Percentiles rank a stretch among this genome's conserved stretches.
Evolutionary conservation across 2,888 invertebrate species (phyloP).

Genomic region (Caenorhabditis sinica): DNA sequence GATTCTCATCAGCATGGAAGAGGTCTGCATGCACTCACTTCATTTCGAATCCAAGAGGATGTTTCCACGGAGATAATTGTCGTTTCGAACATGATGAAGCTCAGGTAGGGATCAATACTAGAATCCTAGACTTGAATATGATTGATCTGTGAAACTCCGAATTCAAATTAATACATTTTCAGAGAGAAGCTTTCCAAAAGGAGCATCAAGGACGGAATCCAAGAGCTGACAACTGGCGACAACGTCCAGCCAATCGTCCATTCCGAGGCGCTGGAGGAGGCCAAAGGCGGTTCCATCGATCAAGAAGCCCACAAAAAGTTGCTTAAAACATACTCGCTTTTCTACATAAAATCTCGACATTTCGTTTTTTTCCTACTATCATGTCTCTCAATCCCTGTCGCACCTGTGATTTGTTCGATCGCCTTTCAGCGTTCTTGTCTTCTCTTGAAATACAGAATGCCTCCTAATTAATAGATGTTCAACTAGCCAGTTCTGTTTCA

Average conservation of each 20-base stretch:
- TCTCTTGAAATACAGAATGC: background rate
- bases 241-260: background rate
- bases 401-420: background rate
- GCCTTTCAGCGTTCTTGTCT: background rate
- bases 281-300: constrained; percentile 7
- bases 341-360: background rate
- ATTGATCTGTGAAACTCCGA: too few species aligned
- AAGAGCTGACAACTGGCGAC: constrained; percentile 14
- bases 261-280: background rate
- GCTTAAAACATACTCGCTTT: background rate
- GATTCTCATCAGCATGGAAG: background rate
- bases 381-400: constrained; percentile 2
- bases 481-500: constrained; percentile 5
- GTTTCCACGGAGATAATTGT: constrained; percentile 39
- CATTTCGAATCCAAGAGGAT: constrained; percentile 28
- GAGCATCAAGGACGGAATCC: background rate
- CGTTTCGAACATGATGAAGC: constrained; percentile 41
- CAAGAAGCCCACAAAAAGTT: constrained; percentile 21
- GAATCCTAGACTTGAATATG: too few species aligned
- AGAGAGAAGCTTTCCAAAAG: constrained; percentile 29
- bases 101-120: constrained; percentile 33
- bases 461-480: background rate
- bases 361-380: background rate
- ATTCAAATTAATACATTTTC: background rate
- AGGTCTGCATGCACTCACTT: constrained; percentile 22